Evolutionary conservation across 2,113 vertebrate species (phyloP).

Genomic region (Centropristis striata): DNA sequence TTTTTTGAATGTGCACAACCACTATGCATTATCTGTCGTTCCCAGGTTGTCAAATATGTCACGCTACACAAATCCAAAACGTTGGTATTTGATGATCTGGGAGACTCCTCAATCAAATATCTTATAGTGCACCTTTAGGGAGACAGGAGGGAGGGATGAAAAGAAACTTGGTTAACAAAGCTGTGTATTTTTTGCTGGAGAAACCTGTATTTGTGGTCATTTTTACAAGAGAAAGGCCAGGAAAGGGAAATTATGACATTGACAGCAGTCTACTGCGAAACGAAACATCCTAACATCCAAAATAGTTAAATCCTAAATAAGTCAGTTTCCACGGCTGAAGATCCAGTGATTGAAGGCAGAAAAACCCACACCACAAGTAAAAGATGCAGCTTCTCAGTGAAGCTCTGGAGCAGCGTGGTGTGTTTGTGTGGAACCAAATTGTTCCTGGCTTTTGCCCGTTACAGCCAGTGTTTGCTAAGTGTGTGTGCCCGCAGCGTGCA

Average conservation of each 20-base stretch:
- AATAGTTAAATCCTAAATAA: neutral
- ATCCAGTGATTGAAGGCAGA: neutral
- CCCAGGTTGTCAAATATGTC: too few species aligned
- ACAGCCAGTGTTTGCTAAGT: conserved; percentile 3
- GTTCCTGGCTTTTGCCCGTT: conserved; percentile 15
- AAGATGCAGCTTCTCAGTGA: neutral
- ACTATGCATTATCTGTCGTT: too few species aligned
- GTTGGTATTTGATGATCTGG: too few species aligned
- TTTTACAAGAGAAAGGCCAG: conserved; percentile 15
- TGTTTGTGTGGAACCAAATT: neutral
- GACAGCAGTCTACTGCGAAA: neutral
- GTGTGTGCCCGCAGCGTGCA: neutral
- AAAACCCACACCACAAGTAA: conserved; percentile 1
- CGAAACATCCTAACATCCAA: neutral
- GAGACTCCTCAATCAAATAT: too few species aligned
- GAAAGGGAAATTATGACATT: neutral
- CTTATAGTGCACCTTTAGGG: neutral
- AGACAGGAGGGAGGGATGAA: neutral
- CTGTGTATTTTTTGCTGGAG: neutral
- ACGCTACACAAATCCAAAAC: too few species aligned
- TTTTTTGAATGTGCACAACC: too few species aligned
- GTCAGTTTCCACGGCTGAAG: neutral
- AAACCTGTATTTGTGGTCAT: neutral
- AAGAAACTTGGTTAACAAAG: conserved; percentile 7
- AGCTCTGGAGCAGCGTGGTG: neutral